A percentile compares a stretch with the other conserved stretches of the same genome.
These are phyloP conservation scores for Pogonocichla stellata DNA, from an alignment of 2,113 vertebrate genomes.

Conservation along the genomic window DNA sequence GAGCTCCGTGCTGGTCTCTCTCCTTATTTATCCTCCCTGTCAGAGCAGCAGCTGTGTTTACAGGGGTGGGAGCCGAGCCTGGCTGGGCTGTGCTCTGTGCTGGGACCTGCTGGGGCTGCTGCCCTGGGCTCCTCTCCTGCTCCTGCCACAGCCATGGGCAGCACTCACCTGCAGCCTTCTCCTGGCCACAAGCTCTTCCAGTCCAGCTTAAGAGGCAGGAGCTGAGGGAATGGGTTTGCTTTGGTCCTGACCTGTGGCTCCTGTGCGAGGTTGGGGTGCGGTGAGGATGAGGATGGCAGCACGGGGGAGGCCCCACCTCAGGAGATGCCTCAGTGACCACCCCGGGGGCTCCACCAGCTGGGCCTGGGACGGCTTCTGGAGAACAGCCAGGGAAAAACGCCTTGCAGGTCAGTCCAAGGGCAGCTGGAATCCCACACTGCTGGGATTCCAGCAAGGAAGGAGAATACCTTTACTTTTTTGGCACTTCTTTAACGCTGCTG, in stretches of 20 bases:
- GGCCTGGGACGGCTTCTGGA: conserved; percentile 84
- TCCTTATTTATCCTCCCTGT: conserved; percentile 16
- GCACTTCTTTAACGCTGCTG: rapidly evolving
- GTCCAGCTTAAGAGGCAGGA: not conserved
- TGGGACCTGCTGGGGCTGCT: not conserved
- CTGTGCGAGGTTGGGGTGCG: not conserved
- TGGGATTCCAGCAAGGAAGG: not conserved
- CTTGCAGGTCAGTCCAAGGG: conserved; percentile 75
- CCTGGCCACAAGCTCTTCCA: conserved; percentile 42
- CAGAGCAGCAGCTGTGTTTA: conserved; percentile 43
- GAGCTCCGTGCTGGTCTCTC: not conserved
- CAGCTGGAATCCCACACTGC: not conserved
- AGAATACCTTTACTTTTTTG: not conserved
- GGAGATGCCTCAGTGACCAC: conserved; percentile 82
- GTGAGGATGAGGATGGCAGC: conserved; percentile 42
- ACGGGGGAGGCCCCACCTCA: conserved; percentile 52
- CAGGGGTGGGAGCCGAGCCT: conserved; percentile 23
- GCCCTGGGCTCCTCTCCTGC: not conserved
- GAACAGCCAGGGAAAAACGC: conserved; percentile 74
- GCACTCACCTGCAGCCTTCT: conserved; percentile 68
- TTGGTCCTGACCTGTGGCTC: not conserved
- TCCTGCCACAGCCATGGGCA: conserved; percentile 34
- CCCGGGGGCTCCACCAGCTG: conserved; percentile 76
- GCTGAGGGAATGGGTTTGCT: not conserved
- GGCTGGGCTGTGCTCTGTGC: not conserved